Evolutionary conservation across 2,113 vertebrate species (phyloP).

Genomic region (Riparia riparia): DNA sequence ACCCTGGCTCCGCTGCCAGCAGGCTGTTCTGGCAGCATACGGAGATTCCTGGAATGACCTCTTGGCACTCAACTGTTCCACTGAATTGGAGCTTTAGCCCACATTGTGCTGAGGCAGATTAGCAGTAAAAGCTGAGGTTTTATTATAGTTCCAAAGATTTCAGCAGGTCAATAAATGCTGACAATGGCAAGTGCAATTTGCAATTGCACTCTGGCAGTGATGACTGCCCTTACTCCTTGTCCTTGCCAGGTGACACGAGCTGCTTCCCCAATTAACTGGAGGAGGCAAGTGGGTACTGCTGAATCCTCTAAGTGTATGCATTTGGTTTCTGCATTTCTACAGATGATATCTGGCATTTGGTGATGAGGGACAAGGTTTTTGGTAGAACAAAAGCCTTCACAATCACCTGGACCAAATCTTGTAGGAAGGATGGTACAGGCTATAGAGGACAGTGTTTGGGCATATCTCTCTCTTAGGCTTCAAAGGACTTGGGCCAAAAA

Average conservation of each 20-base stretch:
- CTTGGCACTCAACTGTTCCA: background rate
- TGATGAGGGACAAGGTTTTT: background rate
- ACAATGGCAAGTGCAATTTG: background rate
- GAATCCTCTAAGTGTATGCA: background rate
- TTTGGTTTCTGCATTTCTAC: background rate
- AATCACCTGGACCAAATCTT: background rate
- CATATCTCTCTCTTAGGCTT: background rate
- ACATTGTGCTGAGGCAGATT: background rate
- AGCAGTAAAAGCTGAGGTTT: background rate
- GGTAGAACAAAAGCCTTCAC: background rate
- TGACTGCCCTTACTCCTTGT: background rate
- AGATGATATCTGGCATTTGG: background rate
- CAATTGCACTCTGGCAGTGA: background rate
- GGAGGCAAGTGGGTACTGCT: background rate
- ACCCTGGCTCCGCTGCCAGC: background rate
- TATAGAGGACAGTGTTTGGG: background rate
- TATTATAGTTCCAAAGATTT: background rate
- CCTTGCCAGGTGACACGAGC: background rate
- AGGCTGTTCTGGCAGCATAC: background rate
- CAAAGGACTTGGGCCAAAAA: background rate
- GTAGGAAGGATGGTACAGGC: background rate
- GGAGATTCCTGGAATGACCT: background rate
- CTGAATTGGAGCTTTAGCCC: background rate
- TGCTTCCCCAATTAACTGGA: background rate
- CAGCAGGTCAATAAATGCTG: conserved; percentile 5